Percentiles rank a stretch among this genome's conserved stretches.
These are phyloP conservation scores for Parambassis ranga DNA, from an alignment of 2,797 vertebrate species.

Conservation along the genomic window DNA sequence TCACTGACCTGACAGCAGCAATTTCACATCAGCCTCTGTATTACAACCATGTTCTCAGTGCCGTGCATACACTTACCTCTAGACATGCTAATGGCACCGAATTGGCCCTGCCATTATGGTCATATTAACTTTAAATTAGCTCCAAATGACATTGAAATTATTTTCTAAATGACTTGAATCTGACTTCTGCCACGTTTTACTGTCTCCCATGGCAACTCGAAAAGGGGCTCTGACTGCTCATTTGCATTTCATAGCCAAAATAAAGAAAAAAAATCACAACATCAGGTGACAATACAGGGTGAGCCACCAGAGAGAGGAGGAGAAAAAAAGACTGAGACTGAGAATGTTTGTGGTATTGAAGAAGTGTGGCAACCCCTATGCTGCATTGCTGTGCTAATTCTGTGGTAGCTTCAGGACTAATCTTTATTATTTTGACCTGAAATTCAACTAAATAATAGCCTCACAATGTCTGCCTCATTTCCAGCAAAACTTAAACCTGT, in stretches of 20 bases:
- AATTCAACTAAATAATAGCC: neutral
- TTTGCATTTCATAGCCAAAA: constrained; percentile 55
- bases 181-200: constrained; percentile 53
- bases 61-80: constrained; percentile 35
- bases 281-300: constrained; percentile 9
- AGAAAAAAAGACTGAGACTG: neutral
- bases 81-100: constrained; percentile 60
- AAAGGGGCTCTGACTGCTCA: constrained; percentile 30
- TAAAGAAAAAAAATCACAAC: constrained; percentile 38
- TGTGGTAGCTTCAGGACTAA: neutral
- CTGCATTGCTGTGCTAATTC: neutral
- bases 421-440: neutral
- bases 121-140: constrained; percentile 72
- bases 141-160: constrained; percentile 71
- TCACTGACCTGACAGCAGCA: constrained; percentile 44
- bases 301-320: neutral
- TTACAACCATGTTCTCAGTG: constrained; percentile 31
- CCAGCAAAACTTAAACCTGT: neutral
- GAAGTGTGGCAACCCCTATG: neutral
- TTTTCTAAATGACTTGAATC: constrained; percentile 66
- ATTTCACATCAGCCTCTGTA: constrained; percentile 55
- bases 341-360: neutral
- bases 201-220: constrained; percentile 61
- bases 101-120: constrained; percentile 64
- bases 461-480: neutral